These are phyloP conservation scores for Lithobates sylvaticus DNA, from an alignment of 2,797 vertebrate species.

Conservation along the genomic window DNA sequence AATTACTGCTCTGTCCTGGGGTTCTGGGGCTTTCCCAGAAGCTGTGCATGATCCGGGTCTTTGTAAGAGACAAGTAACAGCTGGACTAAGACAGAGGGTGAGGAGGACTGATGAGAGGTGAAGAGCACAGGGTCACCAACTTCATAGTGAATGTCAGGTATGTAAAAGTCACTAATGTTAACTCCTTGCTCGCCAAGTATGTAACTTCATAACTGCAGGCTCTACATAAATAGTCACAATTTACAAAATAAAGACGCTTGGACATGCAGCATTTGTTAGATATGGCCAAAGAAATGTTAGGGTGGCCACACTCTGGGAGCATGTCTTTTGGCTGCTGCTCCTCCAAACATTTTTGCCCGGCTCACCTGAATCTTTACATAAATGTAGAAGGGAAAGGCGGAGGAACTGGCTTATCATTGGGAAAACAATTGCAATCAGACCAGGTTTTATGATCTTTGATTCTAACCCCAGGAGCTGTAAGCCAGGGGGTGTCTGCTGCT, in stretches of 20 bases:
- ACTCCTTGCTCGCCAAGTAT: not conserved
- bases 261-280: not conserved
- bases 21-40: slow-evolving; percentile 27
- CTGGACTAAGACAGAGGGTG: slow-evolving; percentile 33
- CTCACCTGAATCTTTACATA: no score
- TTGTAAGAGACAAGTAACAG: slow-evolving; percentile 46
- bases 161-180: not conserved
- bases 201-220: not conserved
- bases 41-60: not conserved
- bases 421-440: no score
- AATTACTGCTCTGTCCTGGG: slow-evolving; percentile 39
- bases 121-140: slow-evolving; percentile 46
- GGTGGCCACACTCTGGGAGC: no score
- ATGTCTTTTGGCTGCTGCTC: no score
- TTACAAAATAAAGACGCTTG: not conserved
- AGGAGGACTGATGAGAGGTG: slow-evolving; percentile 53
- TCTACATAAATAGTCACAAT: not conserved
- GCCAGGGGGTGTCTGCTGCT: not conserved
- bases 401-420: no score
- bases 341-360: no score
- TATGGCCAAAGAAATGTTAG: no score
- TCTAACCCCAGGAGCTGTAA: no score
- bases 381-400: no score
- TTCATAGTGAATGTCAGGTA: slow-evolving; percentile 35
- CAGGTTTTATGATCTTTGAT: no score